Evolutionary conservation across 1,140 invertebrate genomes (phyloP).

Genomic region (Ceratoteleas bidentatus): DNA sequence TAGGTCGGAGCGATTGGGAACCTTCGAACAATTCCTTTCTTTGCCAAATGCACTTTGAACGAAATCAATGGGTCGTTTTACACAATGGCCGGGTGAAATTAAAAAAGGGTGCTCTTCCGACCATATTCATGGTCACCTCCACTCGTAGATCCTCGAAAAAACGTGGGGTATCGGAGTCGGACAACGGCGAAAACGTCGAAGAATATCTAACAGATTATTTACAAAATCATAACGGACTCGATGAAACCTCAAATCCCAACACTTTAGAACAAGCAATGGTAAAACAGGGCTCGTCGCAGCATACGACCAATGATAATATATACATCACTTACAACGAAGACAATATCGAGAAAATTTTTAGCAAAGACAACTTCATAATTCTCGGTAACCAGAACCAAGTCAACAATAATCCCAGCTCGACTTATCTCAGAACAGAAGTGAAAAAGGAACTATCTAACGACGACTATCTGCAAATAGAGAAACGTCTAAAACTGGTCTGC

Average conservation of each 20-base stretch:
- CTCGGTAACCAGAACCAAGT: slow-evolving; percentile 13
- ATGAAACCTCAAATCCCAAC: slow-evolving; percentile 12
- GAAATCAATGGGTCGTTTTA: slow-evolving; percentile 74
- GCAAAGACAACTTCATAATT: slow-evolving; percentile 63
- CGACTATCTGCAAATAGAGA: slow-evolving; percentile 58
- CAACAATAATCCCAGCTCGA: slow-evolving; percentile 5
- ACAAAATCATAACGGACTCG: slow-evolving; percentile 52
- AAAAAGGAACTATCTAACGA: slow-evolving; percentile 63
- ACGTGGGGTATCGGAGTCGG: slow-evolving; percentile 52
- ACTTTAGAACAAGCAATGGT: slow-evolving; percentile 5
- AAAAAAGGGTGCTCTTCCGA: slow-evolving; percentile 75
- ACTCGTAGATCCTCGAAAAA: slow-evolving; percentile 76
- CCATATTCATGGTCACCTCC: slow-evolving; percentile 74
- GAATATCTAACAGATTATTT: slow-evolving; percentile 68
- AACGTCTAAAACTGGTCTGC: slow-evolving; percentile 73
- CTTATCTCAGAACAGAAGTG: slow-evolving; percentile 62
- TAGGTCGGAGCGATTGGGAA: slow-evolving; percentile 77
- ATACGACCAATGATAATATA: slow-evolving; percentile 54
- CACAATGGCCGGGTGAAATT: slow-evolving; percentile 73
- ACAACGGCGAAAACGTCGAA: slow-evolving; percentile 49
- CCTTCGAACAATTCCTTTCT: slow-evolving; percentile 78
- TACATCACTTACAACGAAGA: slow-evolving; percentile 64
- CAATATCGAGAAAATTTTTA: slow-evolving; percentile 54
- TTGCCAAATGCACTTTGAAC: slow-evolving; percentile 75
- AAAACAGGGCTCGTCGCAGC: not conserved